phyloP scores from a whole-genome alignment of 2,797 vertebrate genomes.

The Oryzias sinensis region DNA sequence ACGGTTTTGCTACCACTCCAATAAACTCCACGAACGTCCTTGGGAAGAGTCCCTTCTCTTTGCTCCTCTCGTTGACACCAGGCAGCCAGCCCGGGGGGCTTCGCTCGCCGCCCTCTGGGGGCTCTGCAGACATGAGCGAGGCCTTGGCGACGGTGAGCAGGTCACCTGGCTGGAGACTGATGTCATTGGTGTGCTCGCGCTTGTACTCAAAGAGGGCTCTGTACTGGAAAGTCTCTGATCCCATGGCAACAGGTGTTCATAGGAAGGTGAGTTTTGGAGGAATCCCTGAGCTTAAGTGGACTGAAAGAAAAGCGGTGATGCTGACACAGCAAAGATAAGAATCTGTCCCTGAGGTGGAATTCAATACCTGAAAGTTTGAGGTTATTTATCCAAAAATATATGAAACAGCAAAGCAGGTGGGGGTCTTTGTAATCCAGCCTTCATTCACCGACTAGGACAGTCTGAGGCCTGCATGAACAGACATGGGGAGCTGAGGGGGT shows the following conservation, averaged over 20 bases:
- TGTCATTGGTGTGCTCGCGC: constrained; percentile 78
- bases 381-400: background rate
- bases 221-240: constrained; percentile 81
- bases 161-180: constrained; percentile 80
- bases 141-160: constrained; percentile 76
- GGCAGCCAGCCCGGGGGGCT: constrained; percentile 82
- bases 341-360: no score
- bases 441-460: constrained; percentile 7
- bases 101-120: constrained; percentile 80
- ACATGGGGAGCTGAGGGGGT: background rate
- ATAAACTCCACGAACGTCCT: constrained; percentile 85
- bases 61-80: constrained; percentile 81
- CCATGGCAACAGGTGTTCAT: constrained; percentile 60
- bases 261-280: background rate
- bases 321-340: background rate
- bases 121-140: constrained; percentile 64
- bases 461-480: constrained; percentile 25
- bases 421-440: background rate
- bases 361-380: no score
- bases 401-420: background rate
- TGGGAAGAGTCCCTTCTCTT: constrained; percentile 82
- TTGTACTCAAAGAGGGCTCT: constrained; percentile 82
- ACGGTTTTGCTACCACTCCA: constrained; percentile 70
- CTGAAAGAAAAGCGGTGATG: constrained; percentile 6
- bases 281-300: constrained; percentile 35